Evolutionary conservation across 2,113 vertebrate species (phyloP).

Genomic region (Mus pahari): DNA sequence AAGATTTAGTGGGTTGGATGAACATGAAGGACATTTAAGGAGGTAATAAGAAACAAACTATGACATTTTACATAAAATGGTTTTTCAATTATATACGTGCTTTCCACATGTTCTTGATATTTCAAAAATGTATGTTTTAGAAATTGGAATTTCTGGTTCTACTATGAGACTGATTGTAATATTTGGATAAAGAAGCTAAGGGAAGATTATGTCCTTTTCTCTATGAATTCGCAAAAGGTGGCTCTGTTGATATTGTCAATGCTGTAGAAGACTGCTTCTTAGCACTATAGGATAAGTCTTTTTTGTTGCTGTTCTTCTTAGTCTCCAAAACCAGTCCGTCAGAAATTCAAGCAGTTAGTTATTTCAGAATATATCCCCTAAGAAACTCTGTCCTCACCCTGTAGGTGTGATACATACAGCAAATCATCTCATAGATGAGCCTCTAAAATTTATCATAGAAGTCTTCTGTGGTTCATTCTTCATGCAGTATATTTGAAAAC

Average conservation of each 20-base stretch:
- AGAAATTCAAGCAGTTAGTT: not conserved
- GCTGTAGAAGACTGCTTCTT: not conserved
- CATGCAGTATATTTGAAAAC: not conserved
- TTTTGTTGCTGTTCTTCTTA: not conserved
- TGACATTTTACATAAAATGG: not conserved
- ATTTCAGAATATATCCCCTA: not conserved
- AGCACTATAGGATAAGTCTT: not conserved
- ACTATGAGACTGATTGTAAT: not conserved
- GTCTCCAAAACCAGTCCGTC: accelerated
- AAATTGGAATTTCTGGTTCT: too few species aligned
- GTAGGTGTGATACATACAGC: accelerated
- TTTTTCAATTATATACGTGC: not conserved
- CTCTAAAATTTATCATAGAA: not conserved
- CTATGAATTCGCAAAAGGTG: not conserved
- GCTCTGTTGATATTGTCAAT: not conserved
- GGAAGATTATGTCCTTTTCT: not conserved
- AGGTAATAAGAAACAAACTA: not conserved
- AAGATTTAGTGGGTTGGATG: not conserved
- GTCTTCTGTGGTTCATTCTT: not conserved
- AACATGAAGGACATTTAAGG: not conserved
- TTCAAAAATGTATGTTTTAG: not conserved
- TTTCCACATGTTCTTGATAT: not conserved
- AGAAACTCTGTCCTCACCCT: not conserved
- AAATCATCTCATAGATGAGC: not conserved
- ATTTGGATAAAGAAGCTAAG: not conserved